Evolutionary conservation across 2,888 invertebrate genomes (phyloP).

Genomic region (Coenonympha glycerion): DNA sequence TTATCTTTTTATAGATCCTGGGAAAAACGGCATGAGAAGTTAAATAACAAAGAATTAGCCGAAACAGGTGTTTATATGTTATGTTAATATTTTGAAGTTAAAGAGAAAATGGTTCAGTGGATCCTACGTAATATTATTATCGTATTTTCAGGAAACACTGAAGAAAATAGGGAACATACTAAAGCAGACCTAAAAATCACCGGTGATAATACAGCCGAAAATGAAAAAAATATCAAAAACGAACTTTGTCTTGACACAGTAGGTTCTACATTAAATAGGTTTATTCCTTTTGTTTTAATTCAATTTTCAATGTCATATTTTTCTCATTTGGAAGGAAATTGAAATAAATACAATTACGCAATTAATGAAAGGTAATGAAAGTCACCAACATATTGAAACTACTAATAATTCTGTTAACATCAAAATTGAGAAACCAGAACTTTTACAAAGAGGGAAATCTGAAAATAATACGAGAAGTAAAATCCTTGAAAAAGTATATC

Average conservation of each 20-base stretch:
- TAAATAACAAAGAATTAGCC: conserved; percentile 14
- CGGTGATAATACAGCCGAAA: not conserved
- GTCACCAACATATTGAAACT: not conserved
- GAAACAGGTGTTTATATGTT: too few species aligned
- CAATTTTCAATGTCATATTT: not conserved
- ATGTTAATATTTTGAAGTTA: too few species aligned
- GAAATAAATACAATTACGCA: not conserved
- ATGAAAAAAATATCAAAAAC: not conserved
- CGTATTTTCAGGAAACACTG: not conserved
- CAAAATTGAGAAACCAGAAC: not conserved
- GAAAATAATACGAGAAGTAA: conserved; percentile 8
- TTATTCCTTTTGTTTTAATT: not conserved
- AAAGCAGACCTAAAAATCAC: not conserved
- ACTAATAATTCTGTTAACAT: not conserved
- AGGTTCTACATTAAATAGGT: not conserved
- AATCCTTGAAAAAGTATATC: conserved; percentile 10
- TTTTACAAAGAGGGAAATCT: conserved; percentile 1
- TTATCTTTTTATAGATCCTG: conserved; percentile 55
- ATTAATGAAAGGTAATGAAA: not conserved
- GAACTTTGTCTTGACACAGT: not conserved
- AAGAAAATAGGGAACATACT: not conserved
- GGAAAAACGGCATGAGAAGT: conserved; percentile 51
- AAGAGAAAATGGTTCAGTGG: too few species aligned
- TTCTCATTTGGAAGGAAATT: not conserved
- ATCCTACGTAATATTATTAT: too few species aligned